A percentile compares a stretch with the other conserved stretches of the same genome.
phyloP scores from a whole-genome alignment of 2,797 vertebrate species.

The Potorous gilbertii region DNA sequence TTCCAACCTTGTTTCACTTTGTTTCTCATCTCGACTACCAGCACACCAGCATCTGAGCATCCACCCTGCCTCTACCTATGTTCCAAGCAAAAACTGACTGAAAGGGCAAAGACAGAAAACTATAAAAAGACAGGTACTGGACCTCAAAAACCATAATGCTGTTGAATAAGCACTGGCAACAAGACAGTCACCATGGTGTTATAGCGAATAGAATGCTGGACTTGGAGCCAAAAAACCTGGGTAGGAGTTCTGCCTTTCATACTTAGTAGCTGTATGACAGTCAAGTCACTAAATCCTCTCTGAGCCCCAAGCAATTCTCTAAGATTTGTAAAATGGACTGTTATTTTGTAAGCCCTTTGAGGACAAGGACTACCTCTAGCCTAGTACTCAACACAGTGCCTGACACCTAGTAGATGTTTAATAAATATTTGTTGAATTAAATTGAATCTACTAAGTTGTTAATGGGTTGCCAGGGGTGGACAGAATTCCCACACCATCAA shows the following conservation, averaged over 20 bases:
- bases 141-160: not conserved
- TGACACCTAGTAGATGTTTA: not conserved
- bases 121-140: not conserved
- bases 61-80: not conserved
- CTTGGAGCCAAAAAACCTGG: not conserved
- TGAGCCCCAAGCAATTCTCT: not conserved
- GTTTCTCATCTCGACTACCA: not conserved
- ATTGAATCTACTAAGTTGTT: not conserved
- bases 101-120: not conserved
- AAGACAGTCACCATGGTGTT: not conserved
- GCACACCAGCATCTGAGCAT: not conserved
- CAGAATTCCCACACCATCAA: not conserved
- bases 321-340: not conserved
- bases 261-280: not conserved
- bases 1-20: not conserved
- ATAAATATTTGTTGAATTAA: not conserved
- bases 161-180: not conserved
- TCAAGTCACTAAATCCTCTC: not conserved
- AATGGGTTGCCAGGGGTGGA: not conserved
- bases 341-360: not conserved
- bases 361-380: not conserved
- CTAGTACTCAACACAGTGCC: not conserved
- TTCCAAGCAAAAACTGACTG: not conserved
- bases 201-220: not conserved
- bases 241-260: not conserved